phyloP scores from a whole-genome alignment of 92 coral and sea anemone genomes.

The Epizoanthus scotinus region DNA sequence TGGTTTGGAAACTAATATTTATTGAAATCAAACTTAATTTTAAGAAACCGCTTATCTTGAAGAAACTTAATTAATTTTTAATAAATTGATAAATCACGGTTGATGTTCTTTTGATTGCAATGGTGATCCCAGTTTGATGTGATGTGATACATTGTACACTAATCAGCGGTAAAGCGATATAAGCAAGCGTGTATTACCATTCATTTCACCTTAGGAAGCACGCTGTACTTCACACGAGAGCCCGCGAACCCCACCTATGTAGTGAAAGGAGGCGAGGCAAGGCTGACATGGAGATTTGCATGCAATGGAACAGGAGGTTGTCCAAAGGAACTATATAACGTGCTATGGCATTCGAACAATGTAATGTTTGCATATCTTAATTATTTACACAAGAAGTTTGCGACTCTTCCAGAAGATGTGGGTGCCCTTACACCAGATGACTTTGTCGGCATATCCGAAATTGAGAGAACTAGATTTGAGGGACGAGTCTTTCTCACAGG shows the following conservation, averaged over 20 bases:
- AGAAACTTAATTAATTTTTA: too few species aligned
- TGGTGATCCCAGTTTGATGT: too few species aligned
- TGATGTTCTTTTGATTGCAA: too few species aligned
- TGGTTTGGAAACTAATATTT: too few species aligned
- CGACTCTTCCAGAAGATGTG: neutral
- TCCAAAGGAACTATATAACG: neutral
- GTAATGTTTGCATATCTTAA: neutral
- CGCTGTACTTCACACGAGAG: neutral
- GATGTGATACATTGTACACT: too few species aligned
- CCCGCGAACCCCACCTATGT: neutral
- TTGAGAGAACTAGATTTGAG: neutral
- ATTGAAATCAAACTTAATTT: too few species aligned
- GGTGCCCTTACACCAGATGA: neutral
- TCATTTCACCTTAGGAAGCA: too few species aligned
- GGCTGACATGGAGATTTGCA: neutral
- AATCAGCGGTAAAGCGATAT: too few species aligned
- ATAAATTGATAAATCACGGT: too few species aligned
- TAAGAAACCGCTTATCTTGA: too few species aligned
- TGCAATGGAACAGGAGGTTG: neutral
- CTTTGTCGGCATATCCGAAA: neutral
- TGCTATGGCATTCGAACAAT: slow-evolving; percentile 6
- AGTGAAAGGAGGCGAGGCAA: neutral
- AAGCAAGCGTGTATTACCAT: too few species aligned
- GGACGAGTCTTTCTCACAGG: slow-evolving; percentile 6
- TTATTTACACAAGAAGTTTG: neutral